Base-by-base conservation (phyloP, 2,888 invertebrate genomes). In the Tenthredo livida region DNA sequence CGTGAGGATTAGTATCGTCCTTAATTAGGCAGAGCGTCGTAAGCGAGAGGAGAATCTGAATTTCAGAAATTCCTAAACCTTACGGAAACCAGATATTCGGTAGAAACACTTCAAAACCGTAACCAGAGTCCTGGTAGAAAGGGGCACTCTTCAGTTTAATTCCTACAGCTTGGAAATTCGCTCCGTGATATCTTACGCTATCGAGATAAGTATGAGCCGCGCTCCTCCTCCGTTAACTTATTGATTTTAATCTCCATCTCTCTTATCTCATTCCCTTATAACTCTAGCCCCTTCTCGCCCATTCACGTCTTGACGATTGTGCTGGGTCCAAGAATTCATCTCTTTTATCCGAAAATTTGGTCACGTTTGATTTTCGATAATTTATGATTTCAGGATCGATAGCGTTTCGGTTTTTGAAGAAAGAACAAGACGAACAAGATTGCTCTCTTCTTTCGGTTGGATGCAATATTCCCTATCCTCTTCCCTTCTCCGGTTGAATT, bases 1-100 rank as follows among this genome's bases (percentile, higher is more conserved):
- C 37, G 83, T 40, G 70, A 83, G 83, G 83, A 80, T 83, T 67
- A 83, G 83, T 67, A 83, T 67, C 67, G 67, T 10, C 67, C 67
- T 67, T 83, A 83, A 83, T 83, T 83, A 70, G 67, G 17, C 83
- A 67, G 37, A 47, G 83, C 67, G 29, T 83, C 43, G 83, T 67
- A 83, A 83, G 67, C 67, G 67, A 65, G 67, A 65, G 47, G 67
- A 15, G 47, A 83, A 83, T 83, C 83, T 47, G 67, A 83, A 83
- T 83, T 83, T 83, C 67, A 47, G 67, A 70, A 83, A 83, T 47
- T 29, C 67, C 67, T 83, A n/a, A 83, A 47, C 67, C 67, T 65
- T 40, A 40, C 61, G 58, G 58, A 58, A 78, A 78, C 78, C 78
- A 58, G 58, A 78, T 78, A 54, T 47, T 12, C 58, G 37, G 47